These are phyloP conservation scores for Tragelaphus scriptus DNA, from an alignment of 2,113 vertebrate genomes.

Conservation along the genomic window DNA sequence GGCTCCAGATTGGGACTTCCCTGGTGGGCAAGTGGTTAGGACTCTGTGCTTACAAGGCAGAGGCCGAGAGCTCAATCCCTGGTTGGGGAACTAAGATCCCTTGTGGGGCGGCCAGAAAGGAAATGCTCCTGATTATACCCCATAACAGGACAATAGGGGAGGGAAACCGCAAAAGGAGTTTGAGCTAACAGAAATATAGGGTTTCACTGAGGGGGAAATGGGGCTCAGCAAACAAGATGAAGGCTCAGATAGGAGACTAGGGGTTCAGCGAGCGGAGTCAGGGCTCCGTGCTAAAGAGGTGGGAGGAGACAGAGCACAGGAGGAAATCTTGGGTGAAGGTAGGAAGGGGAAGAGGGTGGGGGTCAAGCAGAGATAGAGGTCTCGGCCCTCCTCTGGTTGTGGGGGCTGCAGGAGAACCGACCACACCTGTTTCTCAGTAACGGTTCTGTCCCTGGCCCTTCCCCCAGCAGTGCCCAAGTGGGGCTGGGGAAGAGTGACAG, in stretches of 20 bases:
- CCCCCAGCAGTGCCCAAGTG: neutral
- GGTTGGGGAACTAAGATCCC: neutral
- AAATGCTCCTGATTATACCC: neutral
- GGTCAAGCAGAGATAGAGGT: neutral
- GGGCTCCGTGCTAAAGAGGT: neutral
- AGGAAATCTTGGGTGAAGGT: neutral
- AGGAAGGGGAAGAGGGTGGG: neutral
- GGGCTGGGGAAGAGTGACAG: conserved; percentile 40
- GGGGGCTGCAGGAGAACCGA: neutral
- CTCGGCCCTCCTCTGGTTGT: neutral
- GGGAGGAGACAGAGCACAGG: no score
- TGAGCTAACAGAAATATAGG: neutral
- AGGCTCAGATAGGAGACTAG: neutral
- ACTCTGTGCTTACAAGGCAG: neutral
- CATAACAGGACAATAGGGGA: neutral
- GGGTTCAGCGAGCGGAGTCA: neutral
- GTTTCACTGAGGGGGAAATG: neutral
- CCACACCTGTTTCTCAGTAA: neutral
- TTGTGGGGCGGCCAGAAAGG: neutral
- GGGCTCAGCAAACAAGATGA: neutral
- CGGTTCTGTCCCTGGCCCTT: neutral
- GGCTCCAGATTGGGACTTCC: neutral
- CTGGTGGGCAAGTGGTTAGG: neutral
- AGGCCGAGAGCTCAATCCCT: neutral
- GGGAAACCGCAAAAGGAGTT: neutral